Conservation (phyloP, 2,797 vertebrate species). For the Clarias laeviceps region DNA sequence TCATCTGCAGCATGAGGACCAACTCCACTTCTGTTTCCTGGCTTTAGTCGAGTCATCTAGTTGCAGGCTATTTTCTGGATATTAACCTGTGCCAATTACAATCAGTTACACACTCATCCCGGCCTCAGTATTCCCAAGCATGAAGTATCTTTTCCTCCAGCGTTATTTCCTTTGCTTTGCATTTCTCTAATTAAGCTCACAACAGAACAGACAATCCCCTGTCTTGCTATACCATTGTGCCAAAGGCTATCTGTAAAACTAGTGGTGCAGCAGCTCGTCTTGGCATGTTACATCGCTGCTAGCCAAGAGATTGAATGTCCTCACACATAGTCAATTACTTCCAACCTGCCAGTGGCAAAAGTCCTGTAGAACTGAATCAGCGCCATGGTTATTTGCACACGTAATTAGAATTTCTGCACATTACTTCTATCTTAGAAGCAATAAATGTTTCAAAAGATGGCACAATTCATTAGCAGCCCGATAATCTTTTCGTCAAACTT, state of each 20-base stretch:
- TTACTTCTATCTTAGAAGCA: conserved; percentile 24
- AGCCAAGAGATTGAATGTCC: conserved; percentile 46
- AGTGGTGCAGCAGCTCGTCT: conserved; percentile 43
- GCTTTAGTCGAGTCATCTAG: conserved; percentile 41
- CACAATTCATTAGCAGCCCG: conserved; percentile 38
- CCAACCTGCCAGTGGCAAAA: conserved; percentile 45
- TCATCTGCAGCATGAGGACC: conserved; percentile 39
- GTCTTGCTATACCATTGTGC: conserved; percentile 39
- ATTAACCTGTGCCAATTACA: conserved; percentile 46
- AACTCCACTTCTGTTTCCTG: conserved; percentile 34
- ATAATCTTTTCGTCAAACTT: neutral
- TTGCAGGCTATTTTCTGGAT: conserved; percentile 38
- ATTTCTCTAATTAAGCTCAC: conserved; percentile 54
- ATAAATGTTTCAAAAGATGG: conserved; percentile 42
- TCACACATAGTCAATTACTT: conserved; percentile 49
- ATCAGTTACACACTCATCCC: conserved; percentile 33
- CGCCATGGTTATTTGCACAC: conserved; percentile 47
- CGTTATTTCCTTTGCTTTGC: conserved; percentile 8
- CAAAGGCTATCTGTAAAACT: conserved; percentile 51
- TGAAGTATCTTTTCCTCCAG: conserved; percentile 31
- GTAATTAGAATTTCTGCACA: conserved; percentile 38
- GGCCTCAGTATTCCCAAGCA: conserved; percentile 20
- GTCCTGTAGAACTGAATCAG: conserved; percentile 36
- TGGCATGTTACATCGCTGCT: conserved; percentile 36
- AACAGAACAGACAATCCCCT: conserved; percentile 45